Conservation (phyloP, 2,113 vertebrate species). For the Melospiza georgiana region DNA sequence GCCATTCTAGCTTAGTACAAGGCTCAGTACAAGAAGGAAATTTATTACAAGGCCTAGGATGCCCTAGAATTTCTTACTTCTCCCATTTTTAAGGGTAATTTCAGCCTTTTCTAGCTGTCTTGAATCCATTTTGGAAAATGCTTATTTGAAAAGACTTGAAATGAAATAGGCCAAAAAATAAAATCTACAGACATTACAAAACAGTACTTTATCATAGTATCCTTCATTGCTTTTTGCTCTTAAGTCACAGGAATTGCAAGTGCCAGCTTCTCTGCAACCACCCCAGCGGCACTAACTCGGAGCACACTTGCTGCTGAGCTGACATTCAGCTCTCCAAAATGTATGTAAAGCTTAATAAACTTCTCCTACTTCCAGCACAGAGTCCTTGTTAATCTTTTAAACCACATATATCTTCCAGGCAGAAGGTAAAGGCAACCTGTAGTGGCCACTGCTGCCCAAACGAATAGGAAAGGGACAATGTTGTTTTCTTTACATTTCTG, state of each 20-base stretch:
- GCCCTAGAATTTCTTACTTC: neutral
- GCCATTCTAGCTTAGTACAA: neutral
- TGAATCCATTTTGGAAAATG: neutral
- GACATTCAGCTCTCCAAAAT: neutral
- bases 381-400: neutral
- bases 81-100: neutral
- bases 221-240: neutral
- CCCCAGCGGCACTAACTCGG: neutral
- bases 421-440: neutral
- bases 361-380: neutral
- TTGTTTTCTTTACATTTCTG: conserved; percentile 53
- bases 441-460: neutral
- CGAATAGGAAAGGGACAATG: neutral
- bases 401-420: neutral
- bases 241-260: neutral
- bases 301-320: neutral
- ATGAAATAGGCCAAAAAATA: neutral
- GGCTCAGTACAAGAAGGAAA: neutral
- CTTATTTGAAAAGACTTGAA: neutral
- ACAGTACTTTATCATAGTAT: neutral
- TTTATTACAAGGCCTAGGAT: neutral
- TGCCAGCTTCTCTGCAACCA: neutral
- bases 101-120: neutral
- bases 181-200: neutral
- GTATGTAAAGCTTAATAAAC: neutral